These are phyloP conservation scores for Rutpela maculata DNA, from an alignment of 2,888 invertebrate genomes.

Conservation along the genomic window DNA sequence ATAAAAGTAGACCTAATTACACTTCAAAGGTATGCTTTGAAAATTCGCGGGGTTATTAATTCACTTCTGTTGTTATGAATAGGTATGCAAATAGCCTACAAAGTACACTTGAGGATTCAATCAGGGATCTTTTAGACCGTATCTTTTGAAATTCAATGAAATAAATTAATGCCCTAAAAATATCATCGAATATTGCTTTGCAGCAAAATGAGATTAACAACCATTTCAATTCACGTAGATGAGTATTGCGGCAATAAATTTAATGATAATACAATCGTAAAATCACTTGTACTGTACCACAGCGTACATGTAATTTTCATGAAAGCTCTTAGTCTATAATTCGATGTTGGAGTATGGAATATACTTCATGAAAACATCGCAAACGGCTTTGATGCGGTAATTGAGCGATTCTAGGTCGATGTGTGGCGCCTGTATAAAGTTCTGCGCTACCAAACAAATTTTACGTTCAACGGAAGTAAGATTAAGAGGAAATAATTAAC, in stretches of 20 bases:
- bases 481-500: too few species aligned
- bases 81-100: neutral
- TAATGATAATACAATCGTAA: slow-evolving; percentile 31
- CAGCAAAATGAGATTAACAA: slow-evolving; percentile 27
- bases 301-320: slow-evolving; percentile 9
- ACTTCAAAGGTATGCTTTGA: too few species aligned
- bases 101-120: slow-evolving; percentile 5
- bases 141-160: neutral
- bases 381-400: slow-evolving; percentile 23
- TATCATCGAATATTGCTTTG: slow-evolving; percentile 21
- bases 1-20: too few species aligned
- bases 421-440: slow-evolving; percentile 1
- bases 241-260: slow-evolving; percentile 26
- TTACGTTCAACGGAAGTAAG: neutral
- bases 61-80: neutral
- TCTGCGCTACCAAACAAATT: slow-evolving; percentile 5
- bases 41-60: too few species aligned
- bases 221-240: slow-evolving; percentile 14
- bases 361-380: slow-evolving; percentile 15
- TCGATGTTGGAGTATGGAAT: neutral
- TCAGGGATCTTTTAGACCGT: neutral
- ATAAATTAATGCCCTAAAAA: neutral
- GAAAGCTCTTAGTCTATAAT: slow-evolving; percentile 13
- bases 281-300: neutral
- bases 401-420: slow-evolving; percentile 9